Percentiles rank a stretch among this genome's conserved stretches.
Evolutionary conservation across 2,113 vertebrate genomes (phyloP).

Genomic region (Rhinichthys klamathensis): DNA sequence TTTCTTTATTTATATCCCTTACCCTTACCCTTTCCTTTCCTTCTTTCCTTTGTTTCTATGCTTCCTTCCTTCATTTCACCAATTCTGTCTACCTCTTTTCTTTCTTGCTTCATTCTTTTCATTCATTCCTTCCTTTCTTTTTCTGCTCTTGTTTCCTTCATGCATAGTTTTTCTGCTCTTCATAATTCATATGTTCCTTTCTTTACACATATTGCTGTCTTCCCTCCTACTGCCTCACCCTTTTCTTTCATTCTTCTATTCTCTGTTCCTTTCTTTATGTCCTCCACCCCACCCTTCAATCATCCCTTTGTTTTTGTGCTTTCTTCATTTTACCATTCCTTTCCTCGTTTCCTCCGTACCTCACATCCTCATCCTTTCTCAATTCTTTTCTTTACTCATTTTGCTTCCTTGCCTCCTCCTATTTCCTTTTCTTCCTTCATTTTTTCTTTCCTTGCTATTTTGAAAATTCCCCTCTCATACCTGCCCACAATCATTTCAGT

Average conservation of each 20-base stretch:
- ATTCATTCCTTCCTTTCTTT: background rate
- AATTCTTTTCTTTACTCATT: background rate
- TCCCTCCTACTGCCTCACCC: background rate
- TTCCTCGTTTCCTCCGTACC: background rate
- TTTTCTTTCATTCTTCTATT: background rate
- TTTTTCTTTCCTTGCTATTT: background rate
- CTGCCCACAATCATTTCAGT: slow-evolving; percentile 6
- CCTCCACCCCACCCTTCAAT: background rate
- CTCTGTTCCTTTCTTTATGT: background rate
- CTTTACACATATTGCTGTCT: slow-evolving; percentile 19
- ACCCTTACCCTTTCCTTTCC: background rate
- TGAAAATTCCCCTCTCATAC: background rate
- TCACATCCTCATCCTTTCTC: too few species aligned
- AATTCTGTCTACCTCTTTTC: background rate
- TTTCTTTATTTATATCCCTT: background rate
- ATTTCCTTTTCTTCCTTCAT: background rate
- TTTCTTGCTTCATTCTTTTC: background rate
- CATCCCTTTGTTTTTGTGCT: background rate
- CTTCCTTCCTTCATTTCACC: background rate
- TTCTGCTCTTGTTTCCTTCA: background rate
- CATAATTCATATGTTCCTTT: slow-evolving; percentile 49
- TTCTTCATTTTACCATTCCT: background rate
- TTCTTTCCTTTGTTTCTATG: background rate
- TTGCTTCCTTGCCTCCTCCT: background rate
- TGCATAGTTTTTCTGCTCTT: background rate